Evolutionary conservation across 2,113 vertebrate species (phyloP), one percentile per base, ranked within the genome.

Genomic region (Suricata suricatta): DNA sequence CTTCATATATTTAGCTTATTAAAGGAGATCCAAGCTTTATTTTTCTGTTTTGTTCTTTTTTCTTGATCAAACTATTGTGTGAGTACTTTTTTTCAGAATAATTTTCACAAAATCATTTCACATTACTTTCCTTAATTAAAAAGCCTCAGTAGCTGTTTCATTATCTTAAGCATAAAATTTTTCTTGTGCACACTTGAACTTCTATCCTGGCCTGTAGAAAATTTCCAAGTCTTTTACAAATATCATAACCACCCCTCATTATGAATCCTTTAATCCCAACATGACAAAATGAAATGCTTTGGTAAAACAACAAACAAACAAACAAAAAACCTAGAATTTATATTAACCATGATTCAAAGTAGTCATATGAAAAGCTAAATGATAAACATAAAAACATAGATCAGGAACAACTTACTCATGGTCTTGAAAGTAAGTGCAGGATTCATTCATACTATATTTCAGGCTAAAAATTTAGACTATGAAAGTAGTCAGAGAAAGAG

Each of bases 201-300:
- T 88, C 29, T 84, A 74, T 1, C 19, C 4, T 94, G 71, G 5
- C 16, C 90, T 76, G 35, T 72, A 91, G 9, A 7, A 95, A 77
- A 84, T 0, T 8, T 72, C 50, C 14, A 85, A n/a, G 54, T 63
- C 2, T 8, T 98, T 77, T 79, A 23, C 29, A 97, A 93, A 88
- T 86, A 44, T 29, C 2, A 68, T 52, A 88, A 38, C 41, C 1
- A 69, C 0, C 31, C 3, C 29, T 82, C 33, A 57, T 1, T 27
- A 84, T 79, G 35, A 87, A 88, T 35, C 19, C 8, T 66, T 50
- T 93, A 74, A 80, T 69, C 5, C 9, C n/a, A 93, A 35, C 17
- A 52, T 93, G 19, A 93, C 69, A 85, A 90, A 90, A 96, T 14
- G 81, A 71, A 85, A 90, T 21, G 16, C n/a, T 84, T 74, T 83